Conservation (phyloP, 2,113 vertebrate species). For the Blennius ocellaris region DNA sequence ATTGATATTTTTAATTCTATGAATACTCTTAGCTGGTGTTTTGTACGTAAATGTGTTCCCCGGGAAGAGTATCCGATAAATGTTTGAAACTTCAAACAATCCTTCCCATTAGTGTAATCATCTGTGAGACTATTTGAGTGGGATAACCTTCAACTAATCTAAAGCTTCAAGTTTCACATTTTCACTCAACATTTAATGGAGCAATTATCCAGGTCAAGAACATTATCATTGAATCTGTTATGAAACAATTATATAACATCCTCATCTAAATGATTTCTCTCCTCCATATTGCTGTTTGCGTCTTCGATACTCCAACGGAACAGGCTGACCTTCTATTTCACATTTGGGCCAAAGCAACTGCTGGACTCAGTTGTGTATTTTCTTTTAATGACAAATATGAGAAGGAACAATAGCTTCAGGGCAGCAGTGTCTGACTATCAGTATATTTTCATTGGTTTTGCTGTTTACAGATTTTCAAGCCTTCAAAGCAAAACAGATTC, state of each 20-base stretch:
- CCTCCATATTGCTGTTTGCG: slow-evolving; percentile 15
- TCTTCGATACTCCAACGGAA: slow-evolving; percentile 14
- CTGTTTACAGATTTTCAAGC: slow-evolving; percentile 1
- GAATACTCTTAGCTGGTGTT: too few species aligned
- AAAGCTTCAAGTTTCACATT: slow-evolving; percentile 46
- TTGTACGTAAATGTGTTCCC: too few species aligned
- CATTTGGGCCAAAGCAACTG: not conserved
- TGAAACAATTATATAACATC: slow-evolving; percentile 62
- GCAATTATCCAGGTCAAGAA: slow-evolving; percentile 51
- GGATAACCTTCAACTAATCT: slow-evolving; percentile 21
- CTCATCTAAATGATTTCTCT: slow-evolving; percentile 31
- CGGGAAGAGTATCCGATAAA: too few species aligned
- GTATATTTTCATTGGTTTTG: not conserved
- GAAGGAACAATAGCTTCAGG: slow-evolving; percentile 3
- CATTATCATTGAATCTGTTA: slow-evolving; percentile 40
- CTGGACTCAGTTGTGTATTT: not conserved
- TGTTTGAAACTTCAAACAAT: slow-evolving; percentile 3
- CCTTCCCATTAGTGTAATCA: slow-evolving; percentile 7
- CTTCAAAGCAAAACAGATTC: not conserved
- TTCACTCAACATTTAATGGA: slow-evolving; percentile 33
- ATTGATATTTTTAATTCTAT: too few species aligned
- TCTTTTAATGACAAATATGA: slow-evolving; percentile 4
- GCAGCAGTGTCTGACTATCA: not conserved
- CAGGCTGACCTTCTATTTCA: slow-evolving; percentile 25
- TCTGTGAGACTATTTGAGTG: slow-evolving; percentile 23